Evolutionary conservation across 1,140 invertebrate species (phyloP).

Genomic region (Hyles euphorbiae): DNA sequence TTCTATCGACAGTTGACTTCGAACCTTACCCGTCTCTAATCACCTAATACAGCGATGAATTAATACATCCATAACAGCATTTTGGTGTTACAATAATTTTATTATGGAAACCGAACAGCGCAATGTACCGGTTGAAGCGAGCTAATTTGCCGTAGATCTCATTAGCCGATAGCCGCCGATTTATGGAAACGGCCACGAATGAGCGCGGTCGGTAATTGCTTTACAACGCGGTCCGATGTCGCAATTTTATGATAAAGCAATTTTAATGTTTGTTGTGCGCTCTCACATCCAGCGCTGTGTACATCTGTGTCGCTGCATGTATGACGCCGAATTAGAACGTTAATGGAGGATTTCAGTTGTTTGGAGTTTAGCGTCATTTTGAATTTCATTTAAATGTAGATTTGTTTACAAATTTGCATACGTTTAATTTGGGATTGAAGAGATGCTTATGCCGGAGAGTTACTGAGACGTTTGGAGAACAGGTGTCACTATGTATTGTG

Average conservation of each 20-base stretch:
- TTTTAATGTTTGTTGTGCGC: background rate
- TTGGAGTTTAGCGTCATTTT: background rate
- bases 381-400: no score
- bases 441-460: no score
- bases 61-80: slow-evolving; percentile 6
- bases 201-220: slow-evolving; percentile 19
- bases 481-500: no score
- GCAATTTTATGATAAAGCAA: slow-evolving; percentile 12
- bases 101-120: slow-evolving; percentile 13
- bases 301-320: background rate
- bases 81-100: slow-evolving; percentile 19
- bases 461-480: no score
- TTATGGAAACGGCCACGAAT: slow-evolving; percentile 20
- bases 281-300: background rate
- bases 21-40: background rate
- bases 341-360: background rate
- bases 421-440: no score
- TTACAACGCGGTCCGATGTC: slow-evolving; percentile 19
- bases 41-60: slow-evolving; percentile 2
- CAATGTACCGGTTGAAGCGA: slow-evolving; percentile 10
- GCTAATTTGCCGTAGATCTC: slow-evolving; percentile 24
- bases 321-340: no score
- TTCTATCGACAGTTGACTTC: background rate
- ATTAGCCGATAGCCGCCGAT: slow-evolving; percentile 17
- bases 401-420: no score